phyloP scores from a whole-genome alignment of 37 sponge, comb jelly and placozoan genomes.

The Amphimedon queenslandica region DNA sequence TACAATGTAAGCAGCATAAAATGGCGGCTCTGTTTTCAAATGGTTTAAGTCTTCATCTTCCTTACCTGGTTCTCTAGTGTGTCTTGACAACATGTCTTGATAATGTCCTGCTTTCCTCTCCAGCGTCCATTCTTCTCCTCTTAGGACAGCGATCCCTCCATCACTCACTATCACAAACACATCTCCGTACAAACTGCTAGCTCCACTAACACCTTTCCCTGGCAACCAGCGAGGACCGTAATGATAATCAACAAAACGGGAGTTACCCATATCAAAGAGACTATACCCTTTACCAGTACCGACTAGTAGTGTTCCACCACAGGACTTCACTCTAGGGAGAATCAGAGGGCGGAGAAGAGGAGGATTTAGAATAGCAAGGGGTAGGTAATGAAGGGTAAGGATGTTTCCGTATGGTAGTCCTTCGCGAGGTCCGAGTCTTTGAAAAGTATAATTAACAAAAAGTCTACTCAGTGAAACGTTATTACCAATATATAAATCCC shows the following conservation, averaged over 20 bases:
- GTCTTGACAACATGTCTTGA: slow-evolving; percentile 59
- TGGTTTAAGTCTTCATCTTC: no score
- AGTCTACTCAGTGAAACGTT: slow-evolving; percentile 69
- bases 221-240: slow-evolving; percentile 70
- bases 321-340: neutral
- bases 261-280: slow-evolving; percentile 49
- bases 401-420: slow-evolving; percentile 65
- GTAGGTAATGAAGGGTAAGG: slow-evolving; percentile 24
- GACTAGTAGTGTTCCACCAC: slow-evolving; percentile 32
- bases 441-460: slow-evolving; percentile 70
- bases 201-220: slow-evolving; percentile 29
- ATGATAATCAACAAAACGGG: slow-evolving; percentile 45
- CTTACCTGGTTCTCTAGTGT: slow-evolving; percentile 69
- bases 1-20: no score
- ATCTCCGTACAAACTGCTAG: neutral
- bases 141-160: slow-evolving; percentile 46
- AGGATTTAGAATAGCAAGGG: slow-evolving; percentile 21
- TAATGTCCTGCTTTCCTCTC: slow-evolving; percentile 68
- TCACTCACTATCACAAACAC: slow-evolving; percentile 52
- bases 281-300: slow-evolving; percentile 55
- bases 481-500: slow-evolving; percentile 62
- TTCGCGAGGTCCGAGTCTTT: slow-evolving; percentile 69
- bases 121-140: slow-evolving; percentile 67
- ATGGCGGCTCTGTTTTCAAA: no score
- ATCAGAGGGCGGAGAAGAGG: neutral